Percentiles rank a stretch among this genome's conserved stretches.
Conservation (phyloP, 1,140 invertebrate species). For the Kradibia gibbosae region DNA sequence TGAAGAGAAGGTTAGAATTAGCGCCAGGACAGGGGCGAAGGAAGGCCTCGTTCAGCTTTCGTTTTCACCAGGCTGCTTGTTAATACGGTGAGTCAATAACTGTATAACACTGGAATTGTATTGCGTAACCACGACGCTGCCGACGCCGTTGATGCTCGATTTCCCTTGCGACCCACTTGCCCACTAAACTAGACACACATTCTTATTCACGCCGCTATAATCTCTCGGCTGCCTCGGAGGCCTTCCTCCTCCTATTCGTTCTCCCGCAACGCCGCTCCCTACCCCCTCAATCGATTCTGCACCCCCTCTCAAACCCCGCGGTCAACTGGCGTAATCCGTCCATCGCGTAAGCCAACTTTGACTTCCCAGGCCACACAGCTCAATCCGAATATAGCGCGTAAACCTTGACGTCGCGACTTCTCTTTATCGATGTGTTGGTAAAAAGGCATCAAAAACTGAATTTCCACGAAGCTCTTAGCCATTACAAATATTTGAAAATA, state of each 20-base stretch:
- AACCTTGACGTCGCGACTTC: background rate
- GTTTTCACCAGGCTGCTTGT: constrained; percentile 73
- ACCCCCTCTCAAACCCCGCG: too few relatives aligned
- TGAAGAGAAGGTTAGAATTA: background rate
- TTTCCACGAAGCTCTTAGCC: too few relatives aligned
- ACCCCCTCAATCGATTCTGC: too few relatives aligned
- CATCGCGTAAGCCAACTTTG: too few relatives aligned
- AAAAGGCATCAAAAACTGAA: too few relatives aligned
- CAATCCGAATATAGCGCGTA: background rate
- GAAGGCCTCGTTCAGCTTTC: constrained; percentile 65
- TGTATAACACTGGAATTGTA: constrained; percentile 72
- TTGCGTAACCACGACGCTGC: constrained; percentile 63
- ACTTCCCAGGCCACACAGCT: too few relatives aligned
- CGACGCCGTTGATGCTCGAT: constrained; percentile 55
- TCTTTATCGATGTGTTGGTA: too few relatives aligned
- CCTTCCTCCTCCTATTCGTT: background rate
- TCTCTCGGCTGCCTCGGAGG: background rate
- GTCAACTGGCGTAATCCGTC: too few relatives aligned
- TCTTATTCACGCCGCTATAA: constrained; percentile 66
- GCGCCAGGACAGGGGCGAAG: constrained; percentile 39
- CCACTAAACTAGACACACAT: constrained; percentile 76
- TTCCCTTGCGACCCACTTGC: constrained; percentile 74
- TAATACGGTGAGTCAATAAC: constrained; percentile 74
- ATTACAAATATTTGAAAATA: too few relatives aligned
- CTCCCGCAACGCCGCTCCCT: too few relatives aligned